phyloP scores from a whole-genome alignment of 2,797 vertebrate genomes.

The Chiropotes sagulatus region DNA sequence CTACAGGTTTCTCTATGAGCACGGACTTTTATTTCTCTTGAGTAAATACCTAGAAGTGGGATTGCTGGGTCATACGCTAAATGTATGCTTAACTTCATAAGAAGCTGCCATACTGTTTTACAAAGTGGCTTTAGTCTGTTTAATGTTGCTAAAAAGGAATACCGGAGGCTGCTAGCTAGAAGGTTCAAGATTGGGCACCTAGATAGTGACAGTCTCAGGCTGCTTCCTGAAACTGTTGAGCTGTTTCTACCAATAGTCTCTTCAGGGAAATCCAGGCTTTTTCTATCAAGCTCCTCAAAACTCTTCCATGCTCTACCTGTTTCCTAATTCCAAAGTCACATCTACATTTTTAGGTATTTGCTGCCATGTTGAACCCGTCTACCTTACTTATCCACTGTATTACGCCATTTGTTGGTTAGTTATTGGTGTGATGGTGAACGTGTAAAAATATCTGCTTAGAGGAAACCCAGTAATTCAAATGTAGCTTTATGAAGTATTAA shows the following conservation, averaged over 20 bases:
- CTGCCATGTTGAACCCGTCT: background rate
- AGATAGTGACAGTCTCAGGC: background rate
- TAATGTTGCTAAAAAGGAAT: background rate
- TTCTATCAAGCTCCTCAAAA: background rate
- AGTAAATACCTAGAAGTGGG: background rate
- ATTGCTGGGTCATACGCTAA: background rate
- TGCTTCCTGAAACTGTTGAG: background rate
- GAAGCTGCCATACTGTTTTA: background rate
- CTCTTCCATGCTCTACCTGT: background rate
- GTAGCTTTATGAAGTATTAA: background rate
- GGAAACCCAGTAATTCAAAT: background rate
- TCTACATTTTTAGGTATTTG: background rate
- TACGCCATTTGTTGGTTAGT: background rate
- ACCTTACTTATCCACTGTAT: background rate
- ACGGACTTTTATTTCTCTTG: conserved; percentile 3
- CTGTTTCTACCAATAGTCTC: background rate
- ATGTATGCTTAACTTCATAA: background rate
- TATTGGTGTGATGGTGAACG: background rate
- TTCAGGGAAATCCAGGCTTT: background rate
- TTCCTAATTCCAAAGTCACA: background rate
- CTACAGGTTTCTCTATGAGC: background rate
- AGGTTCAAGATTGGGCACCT: background rate
- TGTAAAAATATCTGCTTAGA: background rate
- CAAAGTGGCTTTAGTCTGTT: background rate
- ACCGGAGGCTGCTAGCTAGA: background rate